Evolutionary conservation across 2,113 vertebrate genomes (phyloP).

Genomic region (Oriolus oriolus): DNA sequence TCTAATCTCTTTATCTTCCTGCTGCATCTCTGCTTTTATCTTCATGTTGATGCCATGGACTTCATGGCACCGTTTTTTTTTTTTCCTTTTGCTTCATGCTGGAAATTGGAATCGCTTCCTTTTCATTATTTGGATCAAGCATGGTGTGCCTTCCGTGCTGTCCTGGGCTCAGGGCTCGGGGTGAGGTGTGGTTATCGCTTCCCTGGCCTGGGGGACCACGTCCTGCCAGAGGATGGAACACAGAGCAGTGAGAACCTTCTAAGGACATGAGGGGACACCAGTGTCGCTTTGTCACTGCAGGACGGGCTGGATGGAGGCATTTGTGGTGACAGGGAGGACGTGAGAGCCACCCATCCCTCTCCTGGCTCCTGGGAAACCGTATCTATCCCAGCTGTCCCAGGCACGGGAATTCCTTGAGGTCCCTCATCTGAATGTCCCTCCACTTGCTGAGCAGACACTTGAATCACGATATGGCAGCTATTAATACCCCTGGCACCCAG

Average conservation of each 20-base stretch:
- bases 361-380: constrained; percentile 6
- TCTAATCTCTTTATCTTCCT: constrained; percentile 34
- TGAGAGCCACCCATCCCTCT: neutral
- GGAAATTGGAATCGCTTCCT: neutral
- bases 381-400: constrained; percentile 35
- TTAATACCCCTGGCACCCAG: neutral
- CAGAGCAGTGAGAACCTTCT: neutral
- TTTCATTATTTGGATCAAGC: neutral
- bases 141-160: fast-evolving
- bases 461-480: neutral
- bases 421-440: neutral
- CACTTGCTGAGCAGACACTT: neutral
- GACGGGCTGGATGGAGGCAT: neutral
- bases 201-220: neutral
- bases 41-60: neutral
- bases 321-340: neutral
- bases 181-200: neutral
- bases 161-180: neutral
- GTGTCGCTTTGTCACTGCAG: fast-evolving
- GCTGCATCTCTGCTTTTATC: constrained; percentile 34
- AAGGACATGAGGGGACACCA: neutral
- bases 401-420: constrained; percentile 17
- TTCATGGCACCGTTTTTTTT: neutral
- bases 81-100: neutral
- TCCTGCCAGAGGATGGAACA: neutral